phyloP scores from a whole-genome alignment of 1,140 invertebrate genomes.

The Drosophila ambigua region DNA sequence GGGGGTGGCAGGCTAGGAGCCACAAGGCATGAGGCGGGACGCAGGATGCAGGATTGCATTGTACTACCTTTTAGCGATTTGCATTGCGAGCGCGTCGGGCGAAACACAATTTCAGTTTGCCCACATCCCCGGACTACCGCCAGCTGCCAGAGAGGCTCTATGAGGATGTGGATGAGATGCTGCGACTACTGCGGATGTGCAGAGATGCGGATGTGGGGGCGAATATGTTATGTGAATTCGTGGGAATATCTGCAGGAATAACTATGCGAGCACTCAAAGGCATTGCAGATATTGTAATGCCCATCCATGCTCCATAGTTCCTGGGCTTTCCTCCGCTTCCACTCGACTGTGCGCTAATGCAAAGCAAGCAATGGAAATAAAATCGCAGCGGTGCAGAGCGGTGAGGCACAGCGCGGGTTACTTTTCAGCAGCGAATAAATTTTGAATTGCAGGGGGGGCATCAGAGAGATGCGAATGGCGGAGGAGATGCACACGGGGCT shows the following conservation, averaged over 20 bases:
- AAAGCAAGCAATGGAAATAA: conserved; percentile 77
- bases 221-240: conserved; percentile 28
- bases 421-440: conserved; percentile 77
- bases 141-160: no score
- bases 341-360: conserved; percentile 74
- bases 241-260: conserved; percentile 50
- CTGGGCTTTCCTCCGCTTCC: conserved; percentile 30
- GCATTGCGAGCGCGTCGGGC: conserved; percentile 66
- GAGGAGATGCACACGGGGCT: conserved; percentile 3
- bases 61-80: conserved; percentile 77
- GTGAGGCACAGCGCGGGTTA: conserved; percentile 11
- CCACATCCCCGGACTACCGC: conserved; percentile 51
- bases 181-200: conserved; percentile 5
- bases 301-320: conserved; percentile 38
- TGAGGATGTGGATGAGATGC: no score
- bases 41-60: conserved; percentile 28
- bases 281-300: conserved; percentile 71
- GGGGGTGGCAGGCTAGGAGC: no score
- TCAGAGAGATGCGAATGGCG: no score
- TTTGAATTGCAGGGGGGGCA: conserved; percentile 49
- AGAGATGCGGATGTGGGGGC: conserved; percentile 7
- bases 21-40: conserved; percentile 11
- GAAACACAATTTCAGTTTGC: conserved; percentile 75
- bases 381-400: conserved; percentile 39
- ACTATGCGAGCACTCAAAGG: conserved; percentile 69